A percentile compares a stretch with the other conserved stretches of the same genome.
phyloP scores from a whole-genome alignment of 2,888 invertebrate genomes.

The Callosobruchus maculatus region DNA sequence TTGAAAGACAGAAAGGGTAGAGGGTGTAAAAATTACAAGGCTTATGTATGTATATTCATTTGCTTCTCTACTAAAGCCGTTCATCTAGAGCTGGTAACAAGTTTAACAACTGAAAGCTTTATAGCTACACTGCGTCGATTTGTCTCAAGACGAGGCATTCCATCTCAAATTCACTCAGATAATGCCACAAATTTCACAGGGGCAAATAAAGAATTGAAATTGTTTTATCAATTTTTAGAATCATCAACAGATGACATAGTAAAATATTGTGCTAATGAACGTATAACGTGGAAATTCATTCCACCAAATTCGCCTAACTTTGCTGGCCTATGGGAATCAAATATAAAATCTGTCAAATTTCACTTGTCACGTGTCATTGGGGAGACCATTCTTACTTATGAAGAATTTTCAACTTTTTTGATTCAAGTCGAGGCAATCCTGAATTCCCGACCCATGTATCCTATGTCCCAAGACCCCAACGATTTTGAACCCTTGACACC shows the following conservation, averaged over 20 bases:
- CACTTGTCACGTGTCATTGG: conserved; percentile 9
- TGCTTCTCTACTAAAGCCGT: conserved; percentile 10
- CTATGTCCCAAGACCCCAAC: too few species aligned
- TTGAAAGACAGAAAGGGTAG: background rate
- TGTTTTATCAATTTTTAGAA: background rate
- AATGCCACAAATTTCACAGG: conserved; percentile 6
- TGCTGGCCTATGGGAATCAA: conserved; percentile 7
- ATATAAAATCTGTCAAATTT: conserved; percentile 5
- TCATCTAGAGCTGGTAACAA: conserved; percentile 7
- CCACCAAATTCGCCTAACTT: conserved; percentile 8
- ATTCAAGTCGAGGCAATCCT: conserved; percentile 25
- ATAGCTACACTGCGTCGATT: conserved; percentile 12
- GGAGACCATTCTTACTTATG: conserved; percentile 5
- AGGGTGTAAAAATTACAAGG: background rate
- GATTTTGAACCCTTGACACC: conserved; percentile 21
- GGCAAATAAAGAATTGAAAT: conserved; percentile 1
- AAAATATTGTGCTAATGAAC: background rate
- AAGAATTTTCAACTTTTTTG: conserved; percentile 9
- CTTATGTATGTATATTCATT: conserved; percentile 8
- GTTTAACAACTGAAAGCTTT: background rate
- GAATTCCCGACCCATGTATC: background rate
- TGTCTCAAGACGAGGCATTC: conserved; percentile 10
- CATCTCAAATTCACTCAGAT: conserved; percentile 9
- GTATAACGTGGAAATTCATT: conserved; percentile 6
- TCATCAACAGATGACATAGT: background rate